Percentiles rank a stretch among this genome's conserved stretches.
These are phyloP conservation scores for Anoura caudifer DNA, from an alignment of 2,113 vertebrate species.

Conservation along the genomic window DNA sequence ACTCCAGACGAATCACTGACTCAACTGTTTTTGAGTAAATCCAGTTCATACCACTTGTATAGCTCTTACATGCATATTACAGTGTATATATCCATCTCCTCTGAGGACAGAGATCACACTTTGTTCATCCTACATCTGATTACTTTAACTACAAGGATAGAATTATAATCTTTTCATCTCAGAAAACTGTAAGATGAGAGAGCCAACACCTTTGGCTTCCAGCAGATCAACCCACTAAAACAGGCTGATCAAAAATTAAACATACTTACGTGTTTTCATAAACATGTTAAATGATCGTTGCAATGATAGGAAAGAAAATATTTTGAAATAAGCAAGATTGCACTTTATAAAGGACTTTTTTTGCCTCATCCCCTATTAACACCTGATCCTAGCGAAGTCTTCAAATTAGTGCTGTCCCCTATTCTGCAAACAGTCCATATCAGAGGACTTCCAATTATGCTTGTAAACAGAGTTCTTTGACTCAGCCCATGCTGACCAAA, in stretches of 20 bases:
- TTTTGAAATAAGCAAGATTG: background rate
- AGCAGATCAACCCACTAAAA: background rate
- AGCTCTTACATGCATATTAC: background rate
- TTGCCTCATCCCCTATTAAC: background rate
- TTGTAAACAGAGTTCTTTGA: background rate
- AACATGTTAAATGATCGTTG: background rate
- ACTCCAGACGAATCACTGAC: background rate
- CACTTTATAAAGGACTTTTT: background rate
- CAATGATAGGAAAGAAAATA: background rate
- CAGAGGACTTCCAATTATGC: background rate
- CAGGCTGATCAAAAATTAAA: background rate
- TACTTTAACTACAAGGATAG: conserved; percentile 18
- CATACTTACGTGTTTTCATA: background rate
- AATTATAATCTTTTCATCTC: background rate
- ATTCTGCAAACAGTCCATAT: background rate
- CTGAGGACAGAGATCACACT: background rate
- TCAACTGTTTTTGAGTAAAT: conserved; percentile 5
- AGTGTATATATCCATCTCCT: background rate
- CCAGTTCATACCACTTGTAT: background rate
- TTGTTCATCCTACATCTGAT: background rate
- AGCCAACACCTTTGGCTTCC: background rate
- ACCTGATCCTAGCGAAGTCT: background rate
- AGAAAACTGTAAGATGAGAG: background rate
- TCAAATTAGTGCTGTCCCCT: background rate
- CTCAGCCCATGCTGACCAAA: background rate